Percentiles rank a stretch among this genome's conserved stretches.
Conservation (phyloP, 2,888 invertebrate genomes). For the Lasioglossum pauxillum region DNA sequence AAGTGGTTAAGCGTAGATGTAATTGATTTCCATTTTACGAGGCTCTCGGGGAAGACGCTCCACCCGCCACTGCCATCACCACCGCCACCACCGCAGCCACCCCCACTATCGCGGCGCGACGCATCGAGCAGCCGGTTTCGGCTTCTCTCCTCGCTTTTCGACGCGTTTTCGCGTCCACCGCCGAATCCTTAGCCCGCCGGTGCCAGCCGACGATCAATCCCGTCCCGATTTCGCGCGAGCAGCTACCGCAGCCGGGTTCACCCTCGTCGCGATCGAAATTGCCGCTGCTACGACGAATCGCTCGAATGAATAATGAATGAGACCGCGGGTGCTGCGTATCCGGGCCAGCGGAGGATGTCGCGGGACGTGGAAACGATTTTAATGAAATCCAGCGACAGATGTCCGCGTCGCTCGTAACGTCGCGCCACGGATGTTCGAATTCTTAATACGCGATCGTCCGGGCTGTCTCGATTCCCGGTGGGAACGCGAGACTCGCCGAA, state of each 20-base stretch:
- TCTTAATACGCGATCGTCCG: conserved; percentile 5
- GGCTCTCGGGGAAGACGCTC: conserved; percentile 76
- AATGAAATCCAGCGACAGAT: conserved; percentile 64
- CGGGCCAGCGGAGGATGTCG: conserved; percentile 37
- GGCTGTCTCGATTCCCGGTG: background rate
- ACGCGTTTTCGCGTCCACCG: background rate
- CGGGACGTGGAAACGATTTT: conserved; percentile 47
- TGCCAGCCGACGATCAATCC: background rate
- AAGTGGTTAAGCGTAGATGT: conserved; percentile 84
- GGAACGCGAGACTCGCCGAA: no score
- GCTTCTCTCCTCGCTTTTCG: conserved; percentile 10
- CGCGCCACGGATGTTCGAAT: conserved; percentile 29
- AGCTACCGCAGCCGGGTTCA: background rate
- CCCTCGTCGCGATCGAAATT: background rate
- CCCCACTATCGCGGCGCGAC: conserved; percentile 26
- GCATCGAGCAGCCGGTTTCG: background rate
- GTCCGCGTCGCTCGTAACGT: conserved; percentile 50
- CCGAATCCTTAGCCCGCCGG: background rate
- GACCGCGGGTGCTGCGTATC: conserved; percentile 11
- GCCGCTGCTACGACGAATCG: conserved; percentile 43
- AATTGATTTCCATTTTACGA: conserved; percentile 85
- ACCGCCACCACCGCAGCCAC: conserved; percentile 35
- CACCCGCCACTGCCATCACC: conserved; percentile 68
- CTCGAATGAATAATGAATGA: conserved; percentile 65
- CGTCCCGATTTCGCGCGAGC: conserved; percentile 1